Evolutionary conservation across 2,113 vertebrate species (phyloP), one percentile per base, ranked within the genome.

Genomic region (Labeo rohita): DNA sequence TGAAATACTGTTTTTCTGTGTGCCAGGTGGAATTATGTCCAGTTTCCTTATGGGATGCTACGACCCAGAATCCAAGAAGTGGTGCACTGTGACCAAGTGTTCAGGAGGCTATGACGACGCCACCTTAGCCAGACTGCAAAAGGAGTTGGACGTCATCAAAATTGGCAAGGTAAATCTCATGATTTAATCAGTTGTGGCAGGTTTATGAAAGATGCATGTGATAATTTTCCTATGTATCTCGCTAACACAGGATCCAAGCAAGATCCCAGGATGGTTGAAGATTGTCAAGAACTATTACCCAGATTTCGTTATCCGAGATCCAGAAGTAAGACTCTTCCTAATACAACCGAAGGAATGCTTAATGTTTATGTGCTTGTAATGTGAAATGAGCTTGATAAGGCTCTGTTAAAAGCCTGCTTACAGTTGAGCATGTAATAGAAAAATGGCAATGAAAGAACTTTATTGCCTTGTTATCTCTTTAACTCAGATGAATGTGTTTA

Each of bases 71-170:
- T 96, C 95, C 3, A 96, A 94, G 88, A 97, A 97, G 85, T 99
- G 98, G 98, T 99, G 98, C 95, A 99, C 98, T 0, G 98, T 99
- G 89, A 99, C 98, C 87, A 99, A 99, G 92, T 99, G 98, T 83
- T 92, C 97, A 0, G 97, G 98, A 7, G 98, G 98, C 88, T 98
- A 98, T 0, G 98, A 99, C 0, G 98, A 99, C 0, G 98, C 97
- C 73, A 98, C 95, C 0, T 89, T 99, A 75, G 96, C 97, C 0
- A 93, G 98, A 1, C 95, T 99, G 87, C 98, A 99, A 89, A 98
- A 96, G 0, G 97, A 99, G 86, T 94, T 99, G 91, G 97, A 99
- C 54, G 95, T 99, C 93, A 95, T 99, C 92, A 99, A 99, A 92
- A 99, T 99, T 91, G 99, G 98, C 95, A 99, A 99, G 97, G 98